Conservation (phyloP, 2,113 vertebrate genomes). For the Chloroceryle aenea region DNA sequence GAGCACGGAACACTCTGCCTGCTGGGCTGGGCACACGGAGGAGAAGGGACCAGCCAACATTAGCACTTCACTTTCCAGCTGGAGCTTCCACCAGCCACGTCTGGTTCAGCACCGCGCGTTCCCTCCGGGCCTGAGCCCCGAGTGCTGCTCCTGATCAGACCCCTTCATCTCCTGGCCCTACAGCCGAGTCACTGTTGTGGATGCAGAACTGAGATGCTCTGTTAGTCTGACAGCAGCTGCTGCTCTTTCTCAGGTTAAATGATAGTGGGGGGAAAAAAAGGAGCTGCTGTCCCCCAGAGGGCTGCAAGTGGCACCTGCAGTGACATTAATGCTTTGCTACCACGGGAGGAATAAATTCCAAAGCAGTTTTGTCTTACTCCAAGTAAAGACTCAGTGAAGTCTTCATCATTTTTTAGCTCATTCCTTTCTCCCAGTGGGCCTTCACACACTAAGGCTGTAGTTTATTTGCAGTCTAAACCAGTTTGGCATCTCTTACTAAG, state of each 20-base stretch:
- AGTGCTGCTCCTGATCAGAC: background rate
- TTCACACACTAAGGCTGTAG: background rate
- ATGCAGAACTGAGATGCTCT: background rate
- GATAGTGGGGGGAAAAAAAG: background rate
- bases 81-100: background rate
- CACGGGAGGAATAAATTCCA: background rate
- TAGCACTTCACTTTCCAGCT: background rate
- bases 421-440: no score
- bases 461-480: background rate
- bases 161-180: background rate
- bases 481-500: background rate
- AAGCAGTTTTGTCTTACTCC: background rate
- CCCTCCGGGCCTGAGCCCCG: background rate
- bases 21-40: no score
- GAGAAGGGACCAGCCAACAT: background rate
- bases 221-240: background rate
- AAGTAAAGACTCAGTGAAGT: background rate
- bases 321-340: background rate
- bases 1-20: background rate
- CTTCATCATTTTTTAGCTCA: background rate
- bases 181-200: background rate
- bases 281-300: background rate
- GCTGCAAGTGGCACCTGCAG: background rate
- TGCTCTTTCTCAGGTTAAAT: background rate
- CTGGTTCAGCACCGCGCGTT: background rate